phyloP scores from a whole-genome alignment of 2,888 invertebrate species.

The Augochlorella aurata region DNA sequence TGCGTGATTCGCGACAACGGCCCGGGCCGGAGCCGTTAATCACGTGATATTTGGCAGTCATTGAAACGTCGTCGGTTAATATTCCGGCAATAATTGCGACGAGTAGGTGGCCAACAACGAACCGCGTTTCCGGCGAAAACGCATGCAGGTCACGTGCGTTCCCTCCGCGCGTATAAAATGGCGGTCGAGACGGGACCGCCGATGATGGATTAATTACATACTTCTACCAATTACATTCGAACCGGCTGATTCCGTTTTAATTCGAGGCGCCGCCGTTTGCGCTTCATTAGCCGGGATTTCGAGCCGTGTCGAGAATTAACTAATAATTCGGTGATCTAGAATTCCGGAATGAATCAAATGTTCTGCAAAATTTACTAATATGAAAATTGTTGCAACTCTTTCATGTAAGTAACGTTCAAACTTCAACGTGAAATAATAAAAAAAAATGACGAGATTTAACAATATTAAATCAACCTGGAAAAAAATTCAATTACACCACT shows the following conservation, averaged over 20 bases:
- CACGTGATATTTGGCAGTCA: slow-evolving; percentile 19
- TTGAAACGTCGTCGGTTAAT: slow-evolving; percentile 28
- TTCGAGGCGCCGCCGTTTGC: not conserved
- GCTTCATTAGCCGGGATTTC: slow-evolving; percentile 21
- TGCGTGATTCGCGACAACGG: slow-evolving; percentile 14
- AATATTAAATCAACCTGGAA: too few species aligned
- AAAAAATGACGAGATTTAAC: too few species aligned
- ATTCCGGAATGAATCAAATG: too few species aligned
- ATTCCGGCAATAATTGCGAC: slow-evolving; percentile 15
- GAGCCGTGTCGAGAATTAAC: slow-evolving; percentile 8
- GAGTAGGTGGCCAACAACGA: not conserved
- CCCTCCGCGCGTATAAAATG: not conserved
- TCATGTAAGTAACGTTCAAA: too few species aligned
- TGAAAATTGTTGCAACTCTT: too few species aligned
- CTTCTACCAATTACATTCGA: slow-evolving; percentile 22
- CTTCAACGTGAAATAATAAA: too few species aligned
- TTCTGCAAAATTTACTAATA: too few species aligned
- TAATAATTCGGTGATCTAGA: slow-evolving; percentile 16
- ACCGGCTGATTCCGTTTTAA: slow-evolving; percentile 5
- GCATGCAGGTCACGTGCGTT: not conserved
- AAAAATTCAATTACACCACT: too few species aligned
- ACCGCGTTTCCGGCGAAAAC: not conserved
- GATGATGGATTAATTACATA: slow-evolving; percentile 24
- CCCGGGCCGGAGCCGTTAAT: slow-evolving; percentile 13
- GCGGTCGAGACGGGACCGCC: not conserved